phyloP scores from a whole-genome alignment of 2,888 invertebrate genomes.

The Calameuta idolon region DNA sequence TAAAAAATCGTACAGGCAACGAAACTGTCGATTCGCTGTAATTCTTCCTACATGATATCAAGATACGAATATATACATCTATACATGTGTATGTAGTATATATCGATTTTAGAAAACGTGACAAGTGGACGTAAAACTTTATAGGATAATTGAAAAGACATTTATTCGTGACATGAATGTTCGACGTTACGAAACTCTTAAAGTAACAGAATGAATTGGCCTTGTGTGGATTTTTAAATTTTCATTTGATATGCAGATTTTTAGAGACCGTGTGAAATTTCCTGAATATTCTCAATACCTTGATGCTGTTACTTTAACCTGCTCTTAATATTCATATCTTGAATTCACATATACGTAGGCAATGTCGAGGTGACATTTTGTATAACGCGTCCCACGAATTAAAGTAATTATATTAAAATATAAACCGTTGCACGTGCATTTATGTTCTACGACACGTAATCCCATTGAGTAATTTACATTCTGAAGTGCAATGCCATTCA shows the following conservation, averaged over 20 bases:
- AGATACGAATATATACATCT: background rate
- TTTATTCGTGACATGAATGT: background rate
- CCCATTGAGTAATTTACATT: background rate
- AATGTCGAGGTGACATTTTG: background rate
- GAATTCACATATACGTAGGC: background rate
- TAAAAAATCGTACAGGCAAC: background rate
- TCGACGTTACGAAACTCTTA: background rate
- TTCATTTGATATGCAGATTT: too few relatives aligned
- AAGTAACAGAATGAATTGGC: background rate
- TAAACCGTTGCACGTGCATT: background rate
- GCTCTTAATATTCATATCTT: background rate
- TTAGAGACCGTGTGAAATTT: background rate
- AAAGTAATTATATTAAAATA: background rate
- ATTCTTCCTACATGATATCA: background rate
- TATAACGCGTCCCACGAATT: background rate
- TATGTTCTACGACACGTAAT: background rate
- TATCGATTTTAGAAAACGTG: background rate
- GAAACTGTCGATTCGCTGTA: background rate
- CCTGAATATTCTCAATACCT: background rate
- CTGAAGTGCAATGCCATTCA: background rate
- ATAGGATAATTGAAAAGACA: background rate
- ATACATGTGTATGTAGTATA: too few relatives aligned
- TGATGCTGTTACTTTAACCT: background rate
- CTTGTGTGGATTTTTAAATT: background rate
- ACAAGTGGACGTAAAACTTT: background rate